A percentile compares a stretch with the other conserved stretches of the same genome.
Conservation (phyloP, 2,888 invertebrate genomes). For the Embidobia sp. region DNA sequence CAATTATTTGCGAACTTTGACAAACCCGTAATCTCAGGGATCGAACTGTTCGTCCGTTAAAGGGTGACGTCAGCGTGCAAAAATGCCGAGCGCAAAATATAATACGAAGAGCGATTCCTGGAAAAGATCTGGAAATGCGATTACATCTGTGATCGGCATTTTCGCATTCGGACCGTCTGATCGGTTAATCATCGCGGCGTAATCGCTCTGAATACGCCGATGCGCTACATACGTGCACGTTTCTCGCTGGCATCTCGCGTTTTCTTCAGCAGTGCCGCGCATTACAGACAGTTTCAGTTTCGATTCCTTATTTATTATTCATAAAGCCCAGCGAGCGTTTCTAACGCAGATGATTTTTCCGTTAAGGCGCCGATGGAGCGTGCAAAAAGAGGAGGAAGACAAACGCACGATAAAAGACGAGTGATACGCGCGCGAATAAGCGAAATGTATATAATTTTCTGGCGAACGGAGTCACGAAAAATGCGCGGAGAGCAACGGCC, state of each 20-base stretch:
- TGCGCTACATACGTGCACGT: conserved; percentile 40
- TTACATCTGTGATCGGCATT: conserved; percentile 79
- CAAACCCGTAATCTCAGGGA: too few species aligned
- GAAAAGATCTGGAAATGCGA: conserved; percentile 42
- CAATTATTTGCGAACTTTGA: too few species aligned
- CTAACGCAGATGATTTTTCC: conserved; percentile 13
- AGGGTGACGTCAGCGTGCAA: too few species aligned
- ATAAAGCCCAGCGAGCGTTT: conserved; percentile 18
- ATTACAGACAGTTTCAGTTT: conserved; percentile 35
- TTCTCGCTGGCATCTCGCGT: conserved; percentile 14
- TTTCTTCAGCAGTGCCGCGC: conserved; percentile 17
- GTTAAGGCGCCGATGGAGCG: too few species aligned
- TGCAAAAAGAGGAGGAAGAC: neutral
- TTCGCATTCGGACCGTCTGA: conserved; percentile 72
- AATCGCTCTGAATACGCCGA: conserved; percentile 56
- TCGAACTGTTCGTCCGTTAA: too few species aligned
- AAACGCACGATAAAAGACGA: neutral
- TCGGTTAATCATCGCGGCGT: conserved; percentile 70
- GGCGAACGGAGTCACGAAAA: conserved; percentile 27
- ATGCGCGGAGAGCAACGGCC: conserved; percentile 23
- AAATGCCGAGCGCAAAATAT: too few species aligned
- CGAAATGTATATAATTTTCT: conserved; percentile 50
- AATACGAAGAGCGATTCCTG: conserved; percentile 20
- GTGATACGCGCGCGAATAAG: conserved; percentile 34
- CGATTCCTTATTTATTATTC: conserved; percentile 37